These are phyloP conservation scores for Psix sp. DNA, from an alignment of 1,140 invertebrate species.

Conservation along the genomic window DNA sequence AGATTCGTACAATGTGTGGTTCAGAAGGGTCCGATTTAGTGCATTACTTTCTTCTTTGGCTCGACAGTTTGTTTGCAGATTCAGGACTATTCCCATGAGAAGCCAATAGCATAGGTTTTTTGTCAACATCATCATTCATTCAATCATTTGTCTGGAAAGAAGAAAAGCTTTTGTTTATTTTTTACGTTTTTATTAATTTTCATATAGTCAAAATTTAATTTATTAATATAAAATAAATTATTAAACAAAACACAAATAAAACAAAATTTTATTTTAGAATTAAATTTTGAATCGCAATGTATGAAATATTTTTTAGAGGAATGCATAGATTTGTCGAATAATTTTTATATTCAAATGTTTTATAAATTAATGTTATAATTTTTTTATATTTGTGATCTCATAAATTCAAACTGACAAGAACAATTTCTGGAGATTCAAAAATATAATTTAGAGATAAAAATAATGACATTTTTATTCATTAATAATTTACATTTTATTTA, in stretches of 20 bases:
- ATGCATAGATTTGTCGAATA: too few species aligned
- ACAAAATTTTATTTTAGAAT: background rate
- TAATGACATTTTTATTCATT: too few species aligned
- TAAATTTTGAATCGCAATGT: too few species aligned
- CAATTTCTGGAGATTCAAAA: too few species aligned
- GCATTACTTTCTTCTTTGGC: conserved; percentile 33
- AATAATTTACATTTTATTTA: background rate
- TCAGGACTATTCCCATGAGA: conserved; percentile 65
- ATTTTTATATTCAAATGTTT: too few species aligned
- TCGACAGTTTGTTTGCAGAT: conserved; percentile 51
- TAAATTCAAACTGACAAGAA: too few species aligned
- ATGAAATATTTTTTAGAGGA: too few species aligned
- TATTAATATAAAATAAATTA: too few species aligned
- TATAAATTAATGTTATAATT: too few species aligned
- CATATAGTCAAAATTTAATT: background rate
- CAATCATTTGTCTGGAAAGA: conserved; percentile 37
- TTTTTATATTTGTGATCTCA: too few species aligned
- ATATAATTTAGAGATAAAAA: too few species aligned
- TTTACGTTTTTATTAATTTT: background rate
- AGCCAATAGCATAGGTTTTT: conserved; percentile 67
- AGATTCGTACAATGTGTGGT: conserved; percentile 1
- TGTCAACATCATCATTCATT: conserved; percentile 65
- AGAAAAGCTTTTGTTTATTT: background rate
- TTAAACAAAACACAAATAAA: too few species aligned
- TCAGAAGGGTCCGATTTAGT: background rate